These are phyloP conservation scores for Zophobas morio DNA, from an alignment of 1,140 invertebrate species.

Conservation along the genomic window DNA sequence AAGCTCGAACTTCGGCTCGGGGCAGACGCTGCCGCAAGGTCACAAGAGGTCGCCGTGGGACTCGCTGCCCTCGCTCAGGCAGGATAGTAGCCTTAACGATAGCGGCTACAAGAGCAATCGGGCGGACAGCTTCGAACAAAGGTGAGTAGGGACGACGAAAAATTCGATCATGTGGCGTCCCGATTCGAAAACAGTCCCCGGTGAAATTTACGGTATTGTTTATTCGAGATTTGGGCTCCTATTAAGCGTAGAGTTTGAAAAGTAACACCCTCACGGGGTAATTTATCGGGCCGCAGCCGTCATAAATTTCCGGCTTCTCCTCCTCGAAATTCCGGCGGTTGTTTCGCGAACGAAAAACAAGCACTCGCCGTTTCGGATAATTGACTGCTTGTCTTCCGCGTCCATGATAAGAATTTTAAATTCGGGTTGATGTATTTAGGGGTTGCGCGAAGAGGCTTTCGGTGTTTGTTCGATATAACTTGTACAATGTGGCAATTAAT, in stretches of 20 bases:
- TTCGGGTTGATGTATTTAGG: neutral
- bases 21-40: conserved; percentile 66
- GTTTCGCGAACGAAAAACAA: conserved; percentile 2
- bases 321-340: conserved; percentile 7
- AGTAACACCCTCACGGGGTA: neutral
- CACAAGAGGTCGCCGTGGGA: conserved; percentile 87
- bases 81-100: conserved; percentile 86
- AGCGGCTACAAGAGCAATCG: conserved; percentile 88
- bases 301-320: conserved; percentile 4
- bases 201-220: neutral
- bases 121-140: conserved; percentile 88
- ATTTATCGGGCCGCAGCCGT: neutral
- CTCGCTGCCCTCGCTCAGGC: conserved; percentile 84
- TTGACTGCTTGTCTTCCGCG: conserved; percentile 2
- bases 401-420: neutral
- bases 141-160: conserved; percentile 69
- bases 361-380: conserved; percentile 9
- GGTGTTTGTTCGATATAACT: neutral
- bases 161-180: no score
- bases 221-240: neutral
- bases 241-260: neutral
- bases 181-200: neutral
- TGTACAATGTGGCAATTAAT: neutral
- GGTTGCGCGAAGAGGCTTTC: neutral
- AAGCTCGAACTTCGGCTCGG: conserved; percentile 78